Percentiles rank a stretch among this genome's conserved stretches.
phyloP scores from a whole-genome alignment of 2,113 vertebrate genomes.

The Cheilinus undulatus region DNA sequence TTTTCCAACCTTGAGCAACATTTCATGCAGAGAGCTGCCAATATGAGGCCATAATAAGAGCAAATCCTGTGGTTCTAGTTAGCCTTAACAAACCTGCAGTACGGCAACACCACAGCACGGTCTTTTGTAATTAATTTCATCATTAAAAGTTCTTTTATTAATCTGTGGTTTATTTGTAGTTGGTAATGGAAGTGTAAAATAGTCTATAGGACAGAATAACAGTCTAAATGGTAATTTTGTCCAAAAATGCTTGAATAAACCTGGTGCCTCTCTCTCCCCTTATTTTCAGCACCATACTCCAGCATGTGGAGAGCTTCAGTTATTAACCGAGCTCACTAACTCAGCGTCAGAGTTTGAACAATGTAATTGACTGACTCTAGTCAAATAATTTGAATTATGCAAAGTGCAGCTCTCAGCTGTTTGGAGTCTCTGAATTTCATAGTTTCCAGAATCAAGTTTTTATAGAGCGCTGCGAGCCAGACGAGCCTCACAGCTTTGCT shows the following conservation, averaged over 20 bases:
- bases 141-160: not conserved
- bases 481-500: not conserved
- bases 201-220: not conserved
- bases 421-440: not conserved
- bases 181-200: not conserved
- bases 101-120: too few relatives aligned
- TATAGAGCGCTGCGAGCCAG: not conserved
- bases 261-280: not conserved
- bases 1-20: too few relatives aligned
- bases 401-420: constrained; percentile 5
- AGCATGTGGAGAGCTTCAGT: not conserved
- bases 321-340: constrained; percentile 24
- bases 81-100: too few relatives aligned
- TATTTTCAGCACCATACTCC: not conserved
- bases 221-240: constrained; percentile 5
- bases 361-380: not conserved
- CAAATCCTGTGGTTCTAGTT: not conserved
- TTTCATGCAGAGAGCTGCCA: too few relatives aligned
- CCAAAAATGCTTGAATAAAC: constrained; percentile 1
- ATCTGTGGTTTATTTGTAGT: not conserved
- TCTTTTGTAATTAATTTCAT: too few relatives aligned
- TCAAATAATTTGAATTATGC: constrained; percentile 31
- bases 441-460: constrained; percentile 3
- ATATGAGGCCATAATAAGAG: too few relatives aligned
- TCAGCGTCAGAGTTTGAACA: constrained; percentile 31